These are phyloP conservation scores for Apostichopus japonicus DNA, from an alignment of 35 echinoderm and acorn worm species.

Conservation along the genomic window DNA sequence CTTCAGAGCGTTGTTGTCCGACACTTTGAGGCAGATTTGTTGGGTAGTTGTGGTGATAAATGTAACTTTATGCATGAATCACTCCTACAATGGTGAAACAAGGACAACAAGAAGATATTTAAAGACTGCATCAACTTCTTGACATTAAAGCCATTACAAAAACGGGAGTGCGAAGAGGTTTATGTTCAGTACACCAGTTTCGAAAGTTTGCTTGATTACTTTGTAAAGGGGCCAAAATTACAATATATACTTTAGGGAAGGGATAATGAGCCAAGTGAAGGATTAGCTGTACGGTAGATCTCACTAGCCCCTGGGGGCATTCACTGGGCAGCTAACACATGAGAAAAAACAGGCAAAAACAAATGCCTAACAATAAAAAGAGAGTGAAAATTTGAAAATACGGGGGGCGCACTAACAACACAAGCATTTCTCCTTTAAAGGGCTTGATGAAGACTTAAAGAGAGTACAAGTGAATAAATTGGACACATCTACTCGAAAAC, in stretches of 20 bases:
- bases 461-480: too few species aligned
- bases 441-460: too few species aligned
- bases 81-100: not conserved
- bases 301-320: not conserved
- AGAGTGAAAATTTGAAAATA: not conserved
- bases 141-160: not conserved
- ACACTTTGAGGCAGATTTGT: not conserved
- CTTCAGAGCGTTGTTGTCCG: too few species aligned
- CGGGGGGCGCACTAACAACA: too few species aligned
- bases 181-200: not conserved
- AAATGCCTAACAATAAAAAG: not conserved
- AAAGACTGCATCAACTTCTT: not conserved
- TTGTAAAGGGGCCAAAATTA: not conserved
- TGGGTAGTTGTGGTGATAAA: not conserved
- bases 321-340: not conserved
- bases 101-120: too few species aligned
- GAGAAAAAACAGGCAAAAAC: not conserved
- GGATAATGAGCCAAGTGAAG: not conserved
- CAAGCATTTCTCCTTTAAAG: too few species aligned
- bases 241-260: not conserved
- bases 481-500: too few species aligned
- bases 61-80: not conserved
- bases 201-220: not conserved
- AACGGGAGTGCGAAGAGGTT: not conserved
- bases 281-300: not conserved